Evolutionary conservation across 2,888 invertebrate species (phyloP), one percentile per base, ranked within the genome.

Genomic region (Junonia oenone): DNA sequence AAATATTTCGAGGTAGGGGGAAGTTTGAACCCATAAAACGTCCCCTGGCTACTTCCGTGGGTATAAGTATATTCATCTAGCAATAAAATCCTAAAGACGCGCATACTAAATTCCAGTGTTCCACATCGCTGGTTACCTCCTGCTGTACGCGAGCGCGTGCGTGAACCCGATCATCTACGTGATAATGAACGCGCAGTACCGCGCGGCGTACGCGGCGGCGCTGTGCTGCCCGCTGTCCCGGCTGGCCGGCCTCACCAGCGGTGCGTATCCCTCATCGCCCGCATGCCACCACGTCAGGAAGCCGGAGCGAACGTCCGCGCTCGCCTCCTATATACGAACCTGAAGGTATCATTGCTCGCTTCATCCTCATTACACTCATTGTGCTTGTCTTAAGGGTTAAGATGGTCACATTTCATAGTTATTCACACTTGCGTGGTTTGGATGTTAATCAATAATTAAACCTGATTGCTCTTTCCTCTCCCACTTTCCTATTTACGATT

Each of bases 81-180:
- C n/a, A n/a, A n/a, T n/a, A n/a, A 8, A 8, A 8, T 8, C 4
- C 8, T 29, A 29, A 29, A 29, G 31, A 33, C n/a, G n/a, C 11
- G 2, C 2, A n/a, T 11, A 11, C 11, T 13, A 4, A 3, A 19
- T 63, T 87, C 91, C 71, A 96, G 94, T 90, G 50, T 89, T 92
- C 68, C 93, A 97, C 84, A 93, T 97, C 56, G 84, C 95, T 70
- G 95, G 97, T 64, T 97, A 97, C 86, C 92, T 97, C 37, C 92
- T 97, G 69, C 92, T 97, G 68, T 98, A 97, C 86, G 91, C 96
- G 68, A 96, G 97, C 50, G 95, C 97, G 17, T 97, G 97, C 88
- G 95, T 97, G 63, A 98, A 98, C 85, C 97, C 97, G 1, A 95
- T 98, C 66, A 97, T 98, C 81, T 98, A 98, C 88, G 97, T 97